Percentiles rank a stretch among this genome's conserved stretches.
Evolutionary conservation across 2,113 vertebrate genomes (phyloP).

Genomic region (Scopus umbretta): DNA sequence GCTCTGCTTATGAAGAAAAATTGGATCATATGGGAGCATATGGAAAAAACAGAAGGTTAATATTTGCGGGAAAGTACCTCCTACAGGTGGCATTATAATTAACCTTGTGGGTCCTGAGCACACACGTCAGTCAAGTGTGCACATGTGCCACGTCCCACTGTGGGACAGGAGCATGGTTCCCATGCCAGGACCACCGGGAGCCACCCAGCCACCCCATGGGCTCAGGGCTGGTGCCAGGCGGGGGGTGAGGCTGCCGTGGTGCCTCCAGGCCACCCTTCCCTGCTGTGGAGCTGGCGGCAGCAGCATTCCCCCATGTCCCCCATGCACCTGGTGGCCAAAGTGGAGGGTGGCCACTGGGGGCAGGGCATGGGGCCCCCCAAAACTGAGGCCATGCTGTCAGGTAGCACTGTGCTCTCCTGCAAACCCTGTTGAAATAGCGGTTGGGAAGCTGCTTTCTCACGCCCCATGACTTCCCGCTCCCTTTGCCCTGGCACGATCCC

Average conservation of each 20-base stretch:
- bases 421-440: rapidly evolving
- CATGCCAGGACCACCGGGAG: background rate
- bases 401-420: rapidly evolving
- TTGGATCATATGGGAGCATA: conserved; percentile 26
- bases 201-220: rapidly evolving
- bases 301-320: rapidly evolving
- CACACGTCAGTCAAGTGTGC: background rate
- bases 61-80: background rate
- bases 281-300: rapidly evolving
- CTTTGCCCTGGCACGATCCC: rapidly evolving
- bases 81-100: conserved; percentile 11
- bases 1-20: background rate
- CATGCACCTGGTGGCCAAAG: rapidly evolving
- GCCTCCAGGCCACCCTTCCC: rapidly evolving
- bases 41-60: conserved; percentile 22
- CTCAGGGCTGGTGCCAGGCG: rapidly evolving
- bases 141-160: background rate
- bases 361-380: background rate
- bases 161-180: background rate
- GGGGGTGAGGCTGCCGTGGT: rapidly evolving
- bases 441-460: background rate
- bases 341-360: rapidly evolving
- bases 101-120: background rate
- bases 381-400: rapidly evolving
- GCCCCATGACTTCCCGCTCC: rapidly evolving